A percentile compares a stretch with the other conserved stretches of the same genome.
Conservation (phyloP, 2,888 invertebrate species). For the Polyommatus iphigenia region DNA sequence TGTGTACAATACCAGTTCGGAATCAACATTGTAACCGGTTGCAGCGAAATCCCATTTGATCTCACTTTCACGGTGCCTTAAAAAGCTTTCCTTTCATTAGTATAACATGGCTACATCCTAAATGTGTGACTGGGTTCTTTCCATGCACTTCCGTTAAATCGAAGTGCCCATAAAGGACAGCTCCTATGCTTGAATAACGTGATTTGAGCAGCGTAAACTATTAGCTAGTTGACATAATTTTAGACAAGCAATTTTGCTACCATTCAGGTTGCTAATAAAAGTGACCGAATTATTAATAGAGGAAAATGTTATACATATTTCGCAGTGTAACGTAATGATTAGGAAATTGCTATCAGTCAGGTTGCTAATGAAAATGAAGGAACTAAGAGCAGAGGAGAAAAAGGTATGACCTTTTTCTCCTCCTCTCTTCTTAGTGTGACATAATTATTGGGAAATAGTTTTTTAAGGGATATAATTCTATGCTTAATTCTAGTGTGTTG, state of each 20-base stretch:
- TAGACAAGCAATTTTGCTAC: not conserved
- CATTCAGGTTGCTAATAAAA: too few relatives aligned
- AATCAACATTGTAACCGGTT: conserved; percentile 45
- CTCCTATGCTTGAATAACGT: not conserved
- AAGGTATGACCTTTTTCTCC: too few relatives aligned
- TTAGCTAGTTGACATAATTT: not conserved
- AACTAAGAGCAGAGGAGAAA: too few relatives aligned
- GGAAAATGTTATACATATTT: too few relatives aligned
- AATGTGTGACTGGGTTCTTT: not conserved
- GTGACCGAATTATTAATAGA: too few relatives aligned
- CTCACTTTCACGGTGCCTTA: conserved; percentile 57
- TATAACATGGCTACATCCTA: not conserved
- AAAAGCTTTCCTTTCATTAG: conserved; percentile 29
- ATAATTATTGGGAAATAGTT: too few relatives aligned
- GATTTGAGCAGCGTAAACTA: not conserved
- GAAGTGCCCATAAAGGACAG: not conserved
- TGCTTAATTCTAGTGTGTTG: not conserved
- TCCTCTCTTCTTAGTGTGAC: too few relatives aligned
- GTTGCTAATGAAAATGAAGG: too few relatives aligned
- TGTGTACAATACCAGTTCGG: conserved; percentile 52
- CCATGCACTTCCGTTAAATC: not conserved
- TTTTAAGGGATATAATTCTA: not conserved
- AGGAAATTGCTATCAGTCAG: too few relatives aligned
- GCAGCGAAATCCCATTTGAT: conserved; percentile 14
- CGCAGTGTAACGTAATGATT: too few relatives aligned